Base-by-base conservation (phyloP, 2,113 vertebrate genomes). In the Thomomys bottae region DNA sequence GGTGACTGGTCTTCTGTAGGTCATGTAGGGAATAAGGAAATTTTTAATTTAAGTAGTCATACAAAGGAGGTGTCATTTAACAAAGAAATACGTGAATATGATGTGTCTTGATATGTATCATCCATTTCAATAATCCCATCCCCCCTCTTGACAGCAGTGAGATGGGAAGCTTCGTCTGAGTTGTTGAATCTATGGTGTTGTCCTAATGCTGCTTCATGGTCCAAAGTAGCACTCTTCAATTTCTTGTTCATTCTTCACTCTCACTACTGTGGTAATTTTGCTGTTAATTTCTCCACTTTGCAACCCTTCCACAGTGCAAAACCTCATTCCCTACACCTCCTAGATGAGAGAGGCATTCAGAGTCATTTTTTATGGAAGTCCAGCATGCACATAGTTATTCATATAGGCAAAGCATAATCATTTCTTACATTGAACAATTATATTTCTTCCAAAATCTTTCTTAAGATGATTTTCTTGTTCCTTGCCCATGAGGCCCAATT, bases 331-430 rank as follows among this genome's bases (percentile, higher is more conserved):
- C 99, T 98, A 99, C 99, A 96, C 99, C 99, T 97, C 99, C 99
- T 97, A 99, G 99, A 96, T 99, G 99, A 98, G 99, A 99, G 97
- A 99, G 99, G 98, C 99, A 99, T 98, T 99, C 98, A 99, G 99
- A 99, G 98, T 99, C 99, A 97, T 71, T 21, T 23, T 61, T 61
- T 61, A 61, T 61, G 59, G 23, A 61, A 61, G 3, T 14, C 30
- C n/a, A 21, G 30, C 30, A 32, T 54, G 18, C 49, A 49, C 9
- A 49, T 49, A 54, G 49, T 40, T 72, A 72, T 72, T 72, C 8
- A 23, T 72, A 42, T 75, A 45, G 26, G 45, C 40, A 32, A 75
- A 59, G 4, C 32, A 36, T 24, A 78, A 59, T 21, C 20, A 20
- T 54, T 57, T 57, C 49, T 78, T 59, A 36, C 6, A 26, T 21